A percentile compares a stretch with the other conserved stretches of the same genome.
Conservation (phyloP, 2,113 vertebrate species). For the Lepidothrix coronata region DNA sequence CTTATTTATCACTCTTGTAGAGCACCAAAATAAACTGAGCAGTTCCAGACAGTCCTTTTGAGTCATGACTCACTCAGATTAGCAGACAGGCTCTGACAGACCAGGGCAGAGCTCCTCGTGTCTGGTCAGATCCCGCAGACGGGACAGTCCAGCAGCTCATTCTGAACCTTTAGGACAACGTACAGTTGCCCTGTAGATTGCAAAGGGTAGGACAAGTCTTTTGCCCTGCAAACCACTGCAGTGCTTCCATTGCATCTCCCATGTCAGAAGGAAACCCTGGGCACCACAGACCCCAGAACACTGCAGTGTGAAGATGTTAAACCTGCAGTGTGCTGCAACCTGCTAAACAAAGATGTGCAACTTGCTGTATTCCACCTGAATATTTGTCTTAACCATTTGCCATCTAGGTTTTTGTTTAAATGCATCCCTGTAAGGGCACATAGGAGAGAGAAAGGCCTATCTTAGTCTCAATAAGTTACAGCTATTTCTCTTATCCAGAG, state of each 20-base stretch:
- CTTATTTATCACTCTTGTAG: slow-evolving; percentile 10
- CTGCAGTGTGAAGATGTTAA: not conserved
- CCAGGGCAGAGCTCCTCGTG: not conserved
- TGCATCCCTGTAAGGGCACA: not conserved
- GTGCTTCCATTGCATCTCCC: not conserved
- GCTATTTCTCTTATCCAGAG: not conserved
- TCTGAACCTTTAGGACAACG: not conserved
- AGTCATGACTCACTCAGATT: slow-evolving; percentile 36
- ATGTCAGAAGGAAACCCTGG: not conserved
- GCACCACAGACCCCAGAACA: not conserved
- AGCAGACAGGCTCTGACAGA: slow-evolving; percentile 18
- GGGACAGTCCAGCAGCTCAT: not conserved
- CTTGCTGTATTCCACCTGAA: not conserved
- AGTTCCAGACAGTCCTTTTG: slow-evolving; percentile 42
- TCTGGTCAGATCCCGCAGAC: not conserved
- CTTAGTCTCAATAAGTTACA: not conserved
- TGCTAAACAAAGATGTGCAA: not conserved
- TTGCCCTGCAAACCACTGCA: not conserved
- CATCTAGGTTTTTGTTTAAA: not conserved
- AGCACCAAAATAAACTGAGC: not conserved
- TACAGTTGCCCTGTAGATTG: not conserved
- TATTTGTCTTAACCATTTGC: not conserved
- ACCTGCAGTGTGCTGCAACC: not conserved
- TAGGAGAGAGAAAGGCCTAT: not conserved
- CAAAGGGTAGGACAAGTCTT: not conserved